phyloP scores from a whole-genome alignment of 2,888 invertebrate species.

The Pteria penguin region DNA sequence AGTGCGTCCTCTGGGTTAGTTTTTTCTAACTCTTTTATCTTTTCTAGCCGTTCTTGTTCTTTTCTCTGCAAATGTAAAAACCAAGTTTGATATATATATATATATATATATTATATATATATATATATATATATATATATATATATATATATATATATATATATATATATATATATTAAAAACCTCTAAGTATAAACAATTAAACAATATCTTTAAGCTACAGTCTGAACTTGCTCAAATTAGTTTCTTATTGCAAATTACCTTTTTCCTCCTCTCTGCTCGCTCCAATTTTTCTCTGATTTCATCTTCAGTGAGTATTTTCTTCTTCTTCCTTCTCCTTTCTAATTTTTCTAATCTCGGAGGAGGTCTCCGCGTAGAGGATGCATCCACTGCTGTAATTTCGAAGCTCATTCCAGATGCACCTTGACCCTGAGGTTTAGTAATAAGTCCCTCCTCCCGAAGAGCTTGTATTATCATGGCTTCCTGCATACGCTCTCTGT shows the following conservation, averaged over 20 bases:
- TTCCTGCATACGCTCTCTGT: slow-evolving; percentile 76
- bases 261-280: slow-evolving; percentile 75
- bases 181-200: too few relatives aligned
- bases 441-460: slow-evolving; percentile 79
- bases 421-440: slow-evolving; percentile 74
- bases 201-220: too few relatives aligned
- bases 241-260: slow-evolving; percentile 32
- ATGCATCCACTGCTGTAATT: slow-evolving; percentile 56
- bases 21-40: slow-evolving; percentile 70
- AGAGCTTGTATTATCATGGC: slow-evolving; percentile 76
- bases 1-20: slow-evolving; percentile 68
- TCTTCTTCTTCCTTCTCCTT: slow-evolving; percentile 70
- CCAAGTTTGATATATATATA: slow-evolving; percentile 18
- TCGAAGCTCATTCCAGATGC: slow-evolving; percentile 77
- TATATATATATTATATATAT: too few relatives aligned
- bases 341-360: slow-evolving; percentile 74
- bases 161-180: too few relatives aligned
- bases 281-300: slow-evolving; percentile 73
- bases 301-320: slow-evolving; percentile 72
- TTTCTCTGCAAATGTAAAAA: slow-evolving; percentile 61
- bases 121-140: too few relatives aligned
- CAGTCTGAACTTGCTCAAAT: too few relatives aligned
- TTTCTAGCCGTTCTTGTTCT: slow-evolving; percentile 72
- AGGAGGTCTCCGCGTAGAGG: slow-evolving; percentile 63
- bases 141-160: too few relatives aligned